phyloP scores from a whole-genome alignment of 1,140 invertebrate species.

The Bombus pascuorum region DNA sequence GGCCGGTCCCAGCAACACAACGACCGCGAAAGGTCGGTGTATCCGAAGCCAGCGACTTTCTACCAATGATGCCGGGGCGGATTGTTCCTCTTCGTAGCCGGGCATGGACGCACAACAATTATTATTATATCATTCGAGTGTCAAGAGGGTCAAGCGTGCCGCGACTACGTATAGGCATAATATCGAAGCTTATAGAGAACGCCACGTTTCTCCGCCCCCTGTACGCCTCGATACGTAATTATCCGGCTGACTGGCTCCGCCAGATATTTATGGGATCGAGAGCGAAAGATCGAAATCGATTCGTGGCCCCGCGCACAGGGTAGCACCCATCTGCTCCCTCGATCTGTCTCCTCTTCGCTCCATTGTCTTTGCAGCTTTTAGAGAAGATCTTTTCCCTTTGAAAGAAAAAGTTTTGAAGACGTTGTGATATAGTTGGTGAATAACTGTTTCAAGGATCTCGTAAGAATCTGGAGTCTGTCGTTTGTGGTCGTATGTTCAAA shows the following conservation, averaged over 20 bases:
- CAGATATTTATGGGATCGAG: slow-evolving; percentile 75
- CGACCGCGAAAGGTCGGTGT: background rate
- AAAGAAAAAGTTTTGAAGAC: background rate
- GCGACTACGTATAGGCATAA: slow-evolving; percentile 67
- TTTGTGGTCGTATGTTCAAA: too few relatives aligned
- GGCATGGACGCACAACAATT: slow-evolving; percentile 73
- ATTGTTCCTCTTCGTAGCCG: background rate
- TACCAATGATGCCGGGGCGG: slow-evolving; percentile 6
- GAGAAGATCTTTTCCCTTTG: background rate
- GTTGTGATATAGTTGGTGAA: too few relatives aligned
- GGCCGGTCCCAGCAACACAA: background rate
- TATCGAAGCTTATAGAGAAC: slow-evolving; percentile 57
- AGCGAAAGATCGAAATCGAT: slow-evolving; percentile 72
- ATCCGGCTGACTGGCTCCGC: slow-evolving; percentile 62
- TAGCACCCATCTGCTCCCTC: slow-evolving; percentile 55
- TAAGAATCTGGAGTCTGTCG: too few relatives aligned
- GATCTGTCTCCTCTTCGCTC: slow-evolving; percentile 52
- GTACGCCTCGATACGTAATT: slow-evolving; percentile 75
- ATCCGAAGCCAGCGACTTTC: background rate
- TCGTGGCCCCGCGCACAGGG: slow-evolving; percentile 53
- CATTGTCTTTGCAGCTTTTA: background rate
- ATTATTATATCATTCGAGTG: slow-evolving; percentile 72
- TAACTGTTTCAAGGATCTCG: too few relatives aligned
- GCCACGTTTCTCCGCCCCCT: slow-evolving; percentile 69
- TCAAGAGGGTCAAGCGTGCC: slow-evolving; percentile 76